Evolutionary conservation across 2,888 invertebrate species (phyloP).

Genomic region (Physocephala rufipes): DNA sequence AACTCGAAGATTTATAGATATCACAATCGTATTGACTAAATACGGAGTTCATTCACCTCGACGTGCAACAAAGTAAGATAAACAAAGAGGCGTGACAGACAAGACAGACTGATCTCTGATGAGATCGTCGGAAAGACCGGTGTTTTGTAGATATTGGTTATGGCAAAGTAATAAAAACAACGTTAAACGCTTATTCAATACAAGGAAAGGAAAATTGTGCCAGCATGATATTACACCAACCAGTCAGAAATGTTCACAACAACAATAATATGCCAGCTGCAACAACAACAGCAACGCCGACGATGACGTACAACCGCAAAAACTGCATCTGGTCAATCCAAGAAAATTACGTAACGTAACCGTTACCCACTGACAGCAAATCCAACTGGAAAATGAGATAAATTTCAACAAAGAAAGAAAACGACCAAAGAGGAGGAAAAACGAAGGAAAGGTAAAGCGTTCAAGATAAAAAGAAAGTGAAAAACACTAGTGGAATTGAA

Average conservation of each 20-base stretch:
- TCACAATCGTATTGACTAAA: not conserved
- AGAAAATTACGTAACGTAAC: slow-evolving; percentile 30
- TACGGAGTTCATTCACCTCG: not conserved
- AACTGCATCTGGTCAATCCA: slow-evolving; percentile 9
- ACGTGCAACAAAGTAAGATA: not conserved
- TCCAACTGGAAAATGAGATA: slow-evolving; percentile 17
- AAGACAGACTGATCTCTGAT: not conserved
- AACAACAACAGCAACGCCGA: not conserved
- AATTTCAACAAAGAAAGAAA: not conserved
- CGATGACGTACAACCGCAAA: not conserved
- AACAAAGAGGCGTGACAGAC: not conserved
- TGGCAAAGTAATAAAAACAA: slow-evolving; percentile 22
- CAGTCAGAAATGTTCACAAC: too few relatives aligned
- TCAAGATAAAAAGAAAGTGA: not conserved
- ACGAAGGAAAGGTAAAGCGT: not conserved
- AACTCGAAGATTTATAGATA: not conserved
- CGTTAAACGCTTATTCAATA: slow-evolving; percentile 8
- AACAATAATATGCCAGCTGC: not conserved
- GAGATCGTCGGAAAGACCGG: not conserved
- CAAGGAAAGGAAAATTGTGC: slow-evolving; percentile 16
- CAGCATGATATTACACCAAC: slow-evolving; percentile 1
- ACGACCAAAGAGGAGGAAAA: not conserved
- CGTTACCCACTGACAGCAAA: slow-evolving; percentile 24
- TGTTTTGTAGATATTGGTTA: slow-evolving; percentile 3
- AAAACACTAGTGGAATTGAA: slow-evolving; percentile 7